These are phyloP conservation scores for Cuculus canorus DNA, from an alignment of 2,797 vertebrate species.

Conservation along the genomic window DNA sequence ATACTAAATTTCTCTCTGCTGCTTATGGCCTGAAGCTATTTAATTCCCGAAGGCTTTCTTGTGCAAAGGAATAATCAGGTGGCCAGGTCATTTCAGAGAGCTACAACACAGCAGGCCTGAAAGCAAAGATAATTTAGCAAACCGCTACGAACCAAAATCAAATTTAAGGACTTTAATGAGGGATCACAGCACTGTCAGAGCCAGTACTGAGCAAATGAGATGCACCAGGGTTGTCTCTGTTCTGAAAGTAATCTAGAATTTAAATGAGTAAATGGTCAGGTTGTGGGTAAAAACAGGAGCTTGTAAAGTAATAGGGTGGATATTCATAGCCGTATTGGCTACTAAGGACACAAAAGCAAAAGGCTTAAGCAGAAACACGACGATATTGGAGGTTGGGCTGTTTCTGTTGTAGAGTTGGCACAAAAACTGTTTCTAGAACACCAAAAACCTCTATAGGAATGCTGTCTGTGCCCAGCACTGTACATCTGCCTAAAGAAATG, in stretches of 20 bases:
- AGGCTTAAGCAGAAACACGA: neutral
- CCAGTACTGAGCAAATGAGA: neutral
- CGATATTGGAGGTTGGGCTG: too few species aligned
- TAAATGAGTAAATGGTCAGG: neutral
- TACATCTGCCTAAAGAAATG: conserved; percentile 5
- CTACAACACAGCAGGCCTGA: neutral
- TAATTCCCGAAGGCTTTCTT: neutral
- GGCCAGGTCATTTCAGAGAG: neutral
- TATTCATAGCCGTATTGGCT: neutral
- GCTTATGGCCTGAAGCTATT: neutral
- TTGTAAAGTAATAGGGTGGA: too few species aligned
- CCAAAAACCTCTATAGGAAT: neutral
- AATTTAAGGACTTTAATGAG: neutral
- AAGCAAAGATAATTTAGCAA: neutral
- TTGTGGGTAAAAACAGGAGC: neutral
- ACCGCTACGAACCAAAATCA: neutral
- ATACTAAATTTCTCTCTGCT: neutral
- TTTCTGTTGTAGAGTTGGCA: neutral
- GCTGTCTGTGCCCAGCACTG: neutral
- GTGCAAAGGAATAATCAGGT: neutral
- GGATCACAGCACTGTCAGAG: neutral
- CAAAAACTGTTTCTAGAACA: neutral
- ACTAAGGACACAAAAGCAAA: neutral
- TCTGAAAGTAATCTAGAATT: neutral
- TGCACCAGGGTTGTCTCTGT: neutral